These are phyloP conservation scores for Spheniscus humboldti DNA, from an alignment of 2,797 vertebrate species.

Conservation along the genomic window DNA sequence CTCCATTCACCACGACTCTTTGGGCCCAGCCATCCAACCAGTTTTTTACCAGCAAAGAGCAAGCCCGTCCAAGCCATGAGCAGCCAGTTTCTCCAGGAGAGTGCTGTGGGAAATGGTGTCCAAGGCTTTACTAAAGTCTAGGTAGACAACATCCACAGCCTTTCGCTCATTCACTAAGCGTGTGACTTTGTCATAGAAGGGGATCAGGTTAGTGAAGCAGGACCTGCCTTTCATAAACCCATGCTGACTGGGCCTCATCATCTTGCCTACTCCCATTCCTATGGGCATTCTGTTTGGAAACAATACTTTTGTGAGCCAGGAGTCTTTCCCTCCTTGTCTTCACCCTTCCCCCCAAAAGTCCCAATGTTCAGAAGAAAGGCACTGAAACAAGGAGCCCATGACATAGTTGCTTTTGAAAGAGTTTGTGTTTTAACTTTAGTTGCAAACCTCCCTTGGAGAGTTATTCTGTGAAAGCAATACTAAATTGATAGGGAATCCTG, in stretches of 20 bases:
- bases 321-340: neutral
- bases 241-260: neutral
- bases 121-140: neutral
- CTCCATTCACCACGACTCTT: neutral
- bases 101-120: neutral
- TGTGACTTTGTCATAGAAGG: neutral
- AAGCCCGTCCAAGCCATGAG: fast-evolving
- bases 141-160: neutral
- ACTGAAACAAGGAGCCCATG: neutral
- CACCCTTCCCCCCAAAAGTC: fast-evolving
- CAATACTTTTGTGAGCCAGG: neutral
- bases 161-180: neutral
- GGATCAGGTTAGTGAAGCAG: neutral
- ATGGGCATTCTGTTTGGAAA: neutral
- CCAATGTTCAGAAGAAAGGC: neutral
- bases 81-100: neutral
- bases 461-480: neutral
- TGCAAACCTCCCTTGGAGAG: neutral
- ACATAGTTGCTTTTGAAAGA: neutral
- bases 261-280: neutral
- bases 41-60: neutral
- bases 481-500: neutral
- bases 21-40: neutral
- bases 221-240: neutral
- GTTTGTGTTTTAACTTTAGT: neutral